phyloP scores from a whole-genome alignment of 2,797 vertebrate genomes.

The Hyperoplus immaculatus region DNA sequence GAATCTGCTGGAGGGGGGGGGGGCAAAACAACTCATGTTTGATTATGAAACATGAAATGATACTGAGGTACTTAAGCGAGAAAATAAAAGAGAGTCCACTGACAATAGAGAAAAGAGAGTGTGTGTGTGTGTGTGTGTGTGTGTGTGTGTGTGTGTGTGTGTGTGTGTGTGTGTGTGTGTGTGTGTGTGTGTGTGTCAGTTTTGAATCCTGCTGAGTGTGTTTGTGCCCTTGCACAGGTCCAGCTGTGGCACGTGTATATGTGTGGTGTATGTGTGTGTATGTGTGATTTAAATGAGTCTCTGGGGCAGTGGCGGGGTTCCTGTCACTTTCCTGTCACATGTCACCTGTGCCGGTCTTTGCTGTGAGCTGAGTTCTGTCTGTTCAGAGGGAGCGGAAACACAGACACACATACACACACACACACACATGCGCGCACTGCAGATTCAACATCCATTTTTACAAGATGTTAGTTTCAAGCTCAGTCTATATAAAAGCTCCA shows the following conservation, averaged over 20 bases:
- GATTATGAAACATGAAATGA: slow-evolving; percentile 34
- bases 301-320: slow-evolving; percentile 18
- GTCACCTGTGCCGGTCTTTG: slow-evolving; percentile 50
- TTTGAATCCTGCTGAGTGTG: slow-evolving; percentile 42
- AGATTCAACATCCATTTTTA: neutral
- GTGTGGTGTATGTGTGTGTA: slow-evolving; percentile 1
- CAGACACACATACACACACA: slow-evolving; percentile 14
- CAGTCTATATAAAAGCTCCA: neutral
- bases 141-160: neutral
- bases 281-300: slow-evolving; percentile 50
- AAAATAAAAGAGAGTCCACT: slow-evolving; percentile 13
- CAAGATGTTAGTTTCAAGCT: neutral
- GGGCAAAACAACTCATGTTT: slow-evolving; percentile 19
- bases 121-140: neutral
- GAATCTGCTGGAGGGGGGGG: slow-evolving; percentile 22
- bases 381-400: slow-evolving; percentile 1
- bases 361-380: slow-evolving; percentile 17
- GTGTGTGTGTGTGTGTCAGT: slow-evolving; percentile 29
- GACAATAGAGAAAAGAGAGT: neutral
- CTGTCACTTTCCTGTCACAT: slow-evolving; percentile 62
- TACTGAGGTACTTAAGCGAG: neutral
- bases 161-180: slow-evolving; percentile 25
- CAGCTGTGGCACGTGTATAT: slow-evolving; percentile 52
- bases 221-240: slow-evolving; percentile 37
- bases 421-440: neutral